Base-by-base conservation (phyloP, 2,888 invertebrate species). In the Salpingus planirostris region DNA sequence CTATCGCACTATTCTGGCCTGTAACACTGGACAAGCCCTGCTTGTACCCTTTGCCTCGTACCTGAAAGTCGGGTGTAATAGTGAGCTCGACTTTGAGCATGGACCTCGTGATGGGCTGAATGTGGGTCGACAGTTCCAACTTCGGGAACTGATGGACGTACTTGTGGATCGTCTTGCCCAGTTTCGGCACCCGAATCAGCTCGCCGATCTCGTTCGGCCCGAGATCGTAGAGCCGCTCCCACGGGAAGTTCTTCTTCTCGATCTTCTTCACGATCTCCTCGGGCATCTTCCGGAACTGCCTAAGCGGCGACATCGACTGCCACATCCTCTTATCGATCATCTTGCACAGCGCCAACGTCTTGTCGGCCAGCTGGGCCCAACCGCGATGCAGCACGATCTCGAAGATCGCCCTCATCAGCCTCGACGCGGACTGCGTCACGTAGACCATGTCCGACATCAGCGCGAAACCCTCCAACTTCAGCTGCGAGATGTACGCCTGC, bases 391-490 rank as follows among this genome's bases (percentile, higher is more conserved):
- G 62, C 0, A 97, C 97, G 45, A 98, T 97, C 69, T 99, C 98
- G 63, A 84, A 97, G 45, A 99, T 92, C 0, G 98, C 97, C 40
- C 98, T 69, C 73, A 98, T 83, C 25, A 98, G 72, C 27, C 98
- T 73, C 2, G 89, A 84, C 0, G 98, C 98, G 0, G 93, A 95
- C 65, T 99, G 98, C 0, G 97, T 96, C 0, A 98, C 90, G 60
- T 91, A 99, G 2, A 97, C 93, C 97, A 98, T 98, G 62, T 98
- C 98, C 0, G 95, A 89, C 90, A 97, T 96, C 2, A 98, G 69
- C 0, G 97, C 96, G 63, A 99, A 97, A 0, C 98, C 97, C 56
- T 99, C 98, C 32, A 99, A 69, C 65, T 96, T 97, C 47, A 99
- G 66, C 63, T 97, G 96, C 0, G 97, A 98, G 43, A 99, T 97